A percentile compares a stretch with the other conserved stretches of the same genome.
Conservation (phyloP, 2,888 invertebrate species). For the Andrena hattorfiana region DNA sequence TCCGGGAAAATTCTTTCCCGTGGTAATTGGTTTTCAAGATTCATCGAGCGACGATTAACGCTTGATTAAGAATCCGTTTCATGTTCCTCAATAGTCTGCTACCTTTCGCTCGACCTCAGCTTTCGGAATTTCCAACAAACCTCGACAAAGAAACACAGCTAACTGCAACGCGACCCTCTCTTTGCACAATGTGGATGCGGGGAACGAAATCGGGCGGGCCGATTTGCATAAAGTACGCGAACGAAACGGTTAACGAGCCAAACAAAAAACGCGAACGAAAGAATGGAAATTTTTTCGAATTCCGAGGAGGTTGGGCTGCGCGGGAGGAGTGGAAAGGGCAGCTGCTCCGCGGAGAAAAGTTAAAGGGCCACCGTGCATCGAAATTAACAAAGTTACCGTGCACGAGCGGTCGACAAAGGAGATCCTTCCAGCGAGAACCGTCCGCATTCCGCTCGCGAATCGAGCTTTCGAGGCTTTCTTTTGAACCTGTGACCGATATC, state of each 20-base stretch:
- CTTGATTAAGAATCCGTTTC: no score
- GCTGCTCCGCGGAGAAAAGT: not conserved
- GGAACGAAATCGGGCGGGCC: not conserved
- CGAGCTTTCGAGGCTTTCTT: slow-evolving; percentile 13
- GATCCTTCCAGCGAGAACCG: not conserved
- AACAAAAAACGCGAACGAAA: not conserved
- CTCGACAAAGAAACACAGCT: not conserved
- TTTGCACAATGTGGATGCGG: not conserved
- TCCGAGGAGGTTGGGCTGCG: not conserved
- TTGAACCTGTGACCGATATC: not conserved
- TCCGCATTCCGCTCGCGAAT: slow-evolving; percentile 13
- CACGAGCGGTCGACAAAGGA: not conserved
- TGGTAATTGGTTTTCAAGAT: no score
- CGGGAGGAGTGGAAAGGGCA: not conserved
- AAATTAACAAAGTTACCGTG: slow-evolving; percentile 39
- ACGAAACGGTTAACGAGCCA: slow-evolving; percentile 16
- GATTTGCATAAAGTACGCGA: slow-evolving; percentile 16
- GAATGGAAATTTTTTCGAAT: slow-evolving; percentile 7
- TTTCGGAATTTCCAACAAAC: not conserved
- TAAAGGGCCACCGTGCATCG: not conserved
- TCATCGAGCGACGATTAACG: no score
- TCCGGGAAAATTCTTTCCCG: not conserved
- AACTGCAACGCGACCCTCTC: not conserved
- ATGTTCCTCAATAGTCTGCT: no score
- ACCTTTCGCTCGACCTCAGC: not conserved